phyloP scores from a whole-genome alignment of 2,113 vertebrate species.

The Phalacrocorax carbo region DNA sequence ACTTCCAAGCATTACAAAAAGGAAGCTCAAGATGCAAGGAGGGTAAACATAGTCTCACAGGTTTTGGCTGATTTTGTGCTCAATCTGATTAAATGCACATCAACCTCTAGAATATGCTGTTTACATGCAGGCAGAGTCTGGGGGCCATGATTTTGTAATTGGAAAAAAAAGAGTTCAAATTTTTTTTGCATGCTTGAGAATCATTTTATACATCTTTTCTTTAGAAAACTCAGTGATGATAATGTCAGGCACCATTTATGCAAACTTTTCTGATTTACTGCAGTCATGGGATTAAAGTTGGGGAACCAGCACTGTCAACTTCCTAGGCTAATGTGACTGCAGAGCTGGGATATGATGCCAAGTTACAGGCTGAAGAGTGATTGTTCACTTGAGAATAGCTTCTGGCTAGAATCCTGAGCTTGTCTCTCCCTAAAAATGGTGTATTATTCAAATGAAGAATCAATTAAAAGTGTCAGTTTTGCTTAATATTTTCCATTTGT shows the following conservation, averaged over 20 bases:
- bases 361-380: not conserved
- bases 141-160: not conserved
- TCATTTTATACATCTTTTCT: not conserved
- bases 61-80: not conserved
- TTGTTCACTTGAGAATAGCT: not conserved
- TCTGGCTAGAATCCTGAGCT: slow-evolving; percentile 1
- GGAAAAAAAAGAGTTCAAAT: not conserved
- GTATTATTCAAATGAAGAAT: not conserved
- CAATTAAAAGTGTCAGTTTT: not conserved
- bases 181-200: not conserved
- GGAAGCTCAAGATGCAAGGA: not conserved
- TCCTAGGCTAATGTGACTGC: not conserved
- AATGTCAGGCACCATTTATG: not conserved
- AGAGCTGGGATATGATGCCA: not conserved
- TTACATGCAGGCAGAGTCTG: not conserved
- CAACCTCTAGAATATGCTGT: not conserved
- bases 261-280: not conserved
- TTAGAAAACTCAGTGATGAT: not conserved
- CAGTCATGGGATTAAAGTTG: not conserved
- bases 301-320: not conserved
- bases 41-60: not conserved
- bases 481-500: not conserved
- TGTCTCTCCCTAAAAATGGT: not conserved
- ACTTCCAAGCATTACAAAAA: not conserved
- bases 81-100: not conserved